These are phyloP conservation scores for Acanthopleura granulata DNA, from an alignment of 2,888 invertebrate species.

Conservation along the genomic window DNA sequence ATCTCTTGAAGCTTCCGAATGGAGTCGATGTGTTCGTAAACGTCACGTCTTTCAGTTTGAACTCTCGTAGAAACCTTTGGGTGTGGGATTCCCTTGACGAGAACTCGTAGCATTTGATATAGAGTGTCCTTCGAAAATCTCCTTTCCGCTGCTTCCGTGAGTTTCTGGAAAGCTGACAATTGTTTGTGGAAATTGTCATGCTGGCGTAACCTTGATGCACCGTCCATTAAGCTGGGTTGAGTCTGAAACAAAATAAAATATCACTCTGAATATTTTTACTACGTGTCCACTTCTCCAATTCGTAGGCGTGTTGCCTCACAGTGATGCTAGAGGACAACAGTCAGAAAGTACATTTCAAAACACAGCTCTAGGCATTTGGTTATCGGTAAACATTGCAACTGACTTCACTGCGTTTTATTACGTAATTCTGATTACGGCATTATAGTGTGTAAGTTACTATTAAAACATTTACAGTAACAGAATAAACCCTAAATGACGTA, in stretches of 20 bases:
- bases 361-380: no score
- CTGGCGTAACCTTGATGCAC: background rate
- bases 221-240: constrained; percentile 12
- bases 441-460: no score
- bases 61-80: background rate
- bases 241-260: constrained; percentile 21
- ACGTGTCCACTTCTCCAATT: no score
- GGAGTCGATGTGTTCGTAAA: background rate
- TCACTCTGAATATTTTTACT: no score
- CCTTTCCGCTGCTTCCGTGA: constrained; percentile 34
- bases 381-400: no score
- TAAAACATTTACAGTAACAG: no score
- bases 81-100: constrained; percentile 6
- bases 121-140: constrained; percentile 34
- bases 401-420: no score
- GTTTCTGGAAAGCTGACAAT: constrained; percentile 35
- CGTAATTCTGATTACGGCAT: no score
- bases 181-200: constrained; percentile 26
- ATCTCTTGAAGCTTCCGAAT: constrained; percentile 5
- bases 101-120: constrained; percentile 28
- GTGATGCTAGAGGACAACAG: no score
- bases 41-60: background rate
- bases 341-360: no score
- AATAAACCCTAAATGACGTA: no score
- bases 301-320: no score